These are phyloP conservation scores for Lophotis ruficrista DNA, from an alignment of 2,113 vertebrate genomes.

Conservation along the genomic window DNA sequence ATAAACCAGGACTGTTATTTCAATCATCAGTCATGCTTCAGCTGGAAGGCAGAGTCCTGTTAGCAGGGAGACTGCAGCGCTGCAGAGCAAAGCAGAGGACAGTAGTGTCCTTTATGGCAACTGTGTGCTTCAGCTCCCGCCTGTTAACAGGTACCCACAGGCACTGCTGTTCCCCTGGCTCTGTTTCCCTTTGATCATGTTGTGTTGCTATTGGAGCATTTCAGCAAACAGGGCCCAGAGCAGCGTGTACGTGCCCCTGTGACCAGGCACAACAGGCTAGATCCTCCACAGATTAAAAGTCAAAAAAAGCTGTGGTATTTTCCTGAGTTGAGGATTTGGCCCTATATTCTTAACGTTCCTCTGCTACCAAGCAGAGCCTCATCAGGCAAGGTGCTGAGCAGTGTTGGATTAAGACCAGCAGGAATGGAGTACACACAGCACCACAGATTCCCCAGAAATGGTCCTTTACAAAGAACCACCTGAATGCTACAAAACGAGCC, in stretches of 20 bases:
- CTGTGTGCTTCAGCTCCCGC: not conserved
- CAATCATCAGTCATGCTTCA: not conserved
- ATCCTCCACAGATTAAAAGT: not conserved
- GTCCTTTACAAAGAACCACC: not conserved
- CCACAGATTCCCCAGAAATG: not conserved
- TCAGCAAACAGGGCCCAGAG: not conserved
- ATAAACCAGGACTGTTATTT: not conserved
- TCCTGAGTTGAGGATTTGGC: not conserved
- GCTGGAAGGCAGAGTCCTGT: not conserved
- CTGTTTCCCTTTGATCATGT: not conserved
- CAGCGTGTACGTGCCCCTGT: not conserved
- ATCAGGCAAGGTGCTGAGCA: not conserved
- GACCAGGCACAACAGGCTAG: not conserved
- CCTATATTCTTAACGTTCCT: not conserved
- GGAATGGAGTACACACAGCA: not conserved
- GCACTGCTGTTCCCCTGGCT: not conserved
- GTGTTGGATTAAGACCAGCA: not conserved
- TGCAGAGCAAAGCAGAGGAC: not conserved
- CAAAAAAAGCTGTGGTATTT: not conserved
- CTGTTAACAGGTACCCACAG: constrained; percentile 19
- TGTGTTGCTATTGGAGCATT: not conserved
- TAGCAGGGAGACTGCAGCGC: not conserved
- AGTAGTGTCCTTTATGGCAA: not conserved
- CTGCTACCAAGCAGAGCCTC: not conserved
- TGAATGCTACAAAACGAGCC: not conserved